phyloP scores from a whole-genome alignment of 2,797 vertebrate genomes.

The Melanotaenia trifasciata region DNA sequence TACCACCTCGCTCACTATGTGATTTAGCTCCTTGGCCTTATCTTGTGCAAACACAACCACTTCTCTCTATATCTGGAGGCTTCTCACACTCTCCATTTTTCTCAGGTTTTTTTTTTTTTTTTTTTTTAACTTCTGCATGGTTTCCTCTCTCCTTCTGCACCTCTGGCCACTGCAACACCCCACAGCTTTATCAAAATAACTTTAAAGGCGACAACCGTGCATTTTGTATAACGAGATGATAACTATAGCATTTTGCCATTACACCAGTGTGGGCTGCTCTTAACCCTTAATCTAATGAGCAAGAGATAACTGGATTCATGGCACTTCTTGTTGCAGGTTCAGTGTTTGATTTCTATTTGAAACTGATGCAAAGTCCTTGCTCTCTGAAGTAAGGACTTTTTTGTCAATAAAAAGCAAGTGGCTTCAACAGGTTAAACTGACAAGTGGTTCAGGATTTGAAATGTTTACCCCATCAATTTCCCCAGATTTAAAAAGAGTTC shows the following conservation, averaged over 20 bases:
- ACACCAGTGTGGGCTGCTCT: conserved; percentile 35
- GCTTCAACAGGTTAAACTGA: conserved; percentile 2
- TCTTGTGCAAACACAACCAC: conserved; percentile 83
- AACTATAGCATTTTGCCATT: conserved; percentile 52
- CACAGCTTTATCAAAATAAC: conserved; percentile 59
- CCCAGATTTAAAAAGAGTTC: background rate
- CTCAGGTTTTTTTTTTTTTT: conserved; percentile 7
- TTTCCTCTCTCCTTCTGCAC: conserved; percentile 51
- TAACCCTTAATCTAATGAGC: conserved; percentile 48
- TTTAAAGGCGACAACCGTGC: conserved; percentile 49
- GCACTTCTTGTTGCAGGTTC: conserved; percentile 14
- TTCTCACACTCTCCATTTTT: conserved; percentile 59
- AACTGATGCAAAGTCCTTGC: background rate
- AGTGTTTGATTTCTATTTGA: conserved; percentile 19
- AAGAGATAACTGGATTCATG: conserved; percentile 9
- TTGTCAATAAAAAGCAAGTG: background rate
- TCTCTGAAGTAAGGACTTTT: background rate
- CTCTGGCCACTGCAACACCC: conserved; percentile 54
- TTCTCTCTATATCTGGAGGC: conserved; percentile 73
- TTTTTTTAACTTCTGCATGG: conserved; percentile 24
- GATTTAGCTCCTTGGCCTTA: conserved; percentile 83
- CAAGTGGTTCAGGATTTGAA: conserved; percentile 27
- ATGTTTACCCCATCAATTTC: background rate
- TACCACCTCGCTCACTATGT: conserved; percentile 77
- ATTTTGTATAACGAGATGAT: conserved; percentile 64